Percentiles rank a stretch among this genome's conserved stretches.
Conservation (phyloP, 2,888 invertebrate genomes). For the Spisula solida region DNA sequence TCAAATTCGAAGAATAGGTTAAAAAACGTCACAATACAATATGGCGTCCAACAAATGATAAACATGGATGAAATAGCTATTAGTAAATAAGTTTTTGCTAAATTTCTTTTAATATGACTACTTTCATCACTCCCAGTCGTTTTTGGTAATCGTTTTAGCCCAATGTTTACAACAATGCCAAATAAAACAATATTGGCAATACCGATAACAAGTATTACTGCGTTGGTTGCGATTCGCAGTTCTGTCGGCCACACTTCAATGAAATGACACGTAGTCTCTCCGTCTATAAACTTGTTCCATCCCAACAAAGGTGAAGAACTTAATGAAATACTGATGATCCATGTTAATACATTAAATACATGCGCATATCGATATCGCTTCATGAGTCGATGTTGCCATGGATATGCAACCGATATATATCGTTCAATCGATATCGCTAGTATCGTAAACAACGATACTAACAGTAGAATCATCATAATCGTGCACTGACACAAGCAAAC, state of each 20-base stretch:
- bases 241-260: constrained; percentile 35
- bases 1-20: constrained; percentile 32
- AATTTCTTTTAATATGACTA: constrained; percentile 23
- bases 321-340: constrained; percentile 36
- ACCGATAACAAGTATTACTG: constrained; percentile 13
- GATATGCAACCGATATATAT: constrained; percentile 57
- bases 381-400: constrained; percentile 54
- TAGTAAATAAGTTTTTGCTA: constrained; percentile 57
- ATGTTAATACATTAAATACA: constrained; percentile 39
- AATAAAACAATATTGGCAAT: constrained; percentile 42
- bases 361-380: constrained; percentile 35
- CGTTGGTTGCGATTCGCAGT: constrained; percentile 2
- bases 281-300: constrained; percentile 47
- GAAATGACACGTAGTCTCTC: constrained; percentile 33
- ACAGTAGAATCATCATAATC: constrained; percentile 26
- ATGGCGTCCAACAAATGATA: constrained; percentile 64
- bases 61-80: constrained; percentile 58
- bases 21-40: constrained; percentile 54
- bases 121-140: background rate
- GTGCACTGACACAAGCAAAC: constrained; percentile 45
- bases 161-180: constrained; percentile 46
- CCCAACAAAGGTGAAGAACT: constrained; percentile 49
- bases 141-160: constrained; percentile 38
- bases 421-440: constrained; percentile 62
- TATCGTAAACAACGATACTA: constrained; percentile 52